Evolutionary conservation across 2,797 vertebrate genomes (phyloP).

Genomic region (Anableps anableps): DNA sequence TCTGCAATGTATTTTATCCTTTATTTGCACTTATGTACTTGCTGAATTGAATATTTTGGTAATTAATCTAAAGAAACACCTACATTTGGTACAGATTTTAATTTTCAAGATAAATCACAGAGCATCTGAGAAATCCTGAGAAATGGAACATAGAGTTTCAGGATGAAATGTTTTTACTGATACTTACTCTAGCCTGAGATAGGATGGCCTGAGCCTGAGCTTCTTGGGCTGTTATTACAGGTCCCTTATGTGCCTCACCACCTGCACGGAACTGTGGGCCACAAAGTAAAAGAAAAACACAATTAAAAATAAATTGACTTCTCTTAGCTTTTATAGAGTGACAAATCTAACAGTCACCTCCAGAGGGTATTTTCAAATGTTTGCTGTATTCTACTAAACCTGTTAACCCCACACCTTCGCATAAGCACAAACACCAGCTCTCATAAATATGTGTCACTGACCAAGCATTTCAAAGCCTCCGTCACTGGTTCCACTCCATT

Average conservation of each 20-base stretch:
- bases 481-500: slow-evolving; percentile 70
- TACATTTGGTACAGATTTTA: not conserved
- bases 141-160: not conserved
- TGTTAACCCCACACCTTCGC: slow-evolving; percentile 37
- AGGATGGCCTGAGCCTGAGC: slow-evolving; percentile 98
- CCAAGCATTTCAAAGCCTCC: slow-evolving; percentile 55
- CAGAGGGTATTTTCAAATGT: slow-evolving; percentile 33
- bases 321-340: slow-evolving; percentile 39
- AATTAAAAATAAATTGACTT: slow-evolving; percentile 49
- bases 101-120: slow-evolving; percentile 2
- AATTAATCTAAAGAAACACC: not conserved
- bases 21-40: not conserved
- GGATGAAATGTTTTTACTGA: not conserved
- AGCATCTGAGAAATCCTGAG: not conserved
- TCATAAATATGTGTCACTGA: slow-evolving; percentile 48
- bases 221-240: slow-evolving; percentile 92
- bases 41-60: not conserved
- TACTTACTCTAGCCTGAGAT: slow-evolving; percentile 93
- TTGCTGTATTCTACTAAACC: slow-evolving; percentile 18
- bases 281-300: slow-evolving; percentile 35
- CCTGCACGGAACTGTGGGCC: slow-evolving; percentile 91
- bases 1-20: slow-evolving; percentile 12
- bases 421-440: not conserved
- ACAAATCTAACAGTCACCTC: slow-evolving; percentile 27
- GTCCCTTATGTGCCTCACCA: slow-evolving; percentile 93